Base-by-base conservation (phyloP, 2,113 vertebrate species). In the Seriola aureovittata region DNA sequence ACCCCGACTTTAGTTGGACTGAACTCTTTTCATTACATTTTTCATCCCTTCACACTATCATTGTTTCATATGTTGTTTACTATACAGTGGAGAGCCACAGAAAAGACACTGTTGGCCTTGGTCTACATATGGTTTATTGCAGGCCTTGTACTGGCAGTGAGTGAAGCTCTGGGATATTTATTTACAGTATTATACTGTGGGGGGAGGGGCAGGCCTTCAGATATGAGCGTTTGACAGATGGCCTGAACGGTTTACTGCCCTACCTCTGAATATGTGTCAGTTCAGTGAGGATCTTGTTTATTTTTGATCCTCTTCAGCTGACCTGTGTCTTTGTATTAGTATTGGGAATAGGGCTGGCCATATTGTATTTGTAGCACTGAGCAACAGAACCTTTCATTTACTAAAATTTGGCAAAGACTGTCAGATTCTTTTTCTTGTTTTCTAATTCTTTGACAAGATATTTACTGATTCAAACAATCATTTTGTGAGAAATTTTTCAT, bases 211-310 rank as follows among this genome's bases (percentile, higher is more conserved):
- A 58, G 23, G 36, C 34, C 58, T 67, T 79, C 59, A 76, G 29
- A 77, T 89, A 71, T 82, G 86, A 89, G 60, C 10, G 2, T 83
- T 76, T 73, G 85, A 93, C 93, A 94, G 92, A 93, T 93, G 93
- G 93, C 34, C 34, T 66, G 66, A 62, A 44, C 0, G 76, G 58
- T 87, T 89, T 88, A 86, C 80, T 75, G 71, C 54, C 57, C 86
- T 85, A 86, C 82, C 82, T 89, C 71, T 78, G 80, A 91, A 89
- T 88, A 75, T 89, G 85, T 91, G 86, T 87, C 90, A 88, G 42
- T 89, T 29, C 72, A 21, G 55, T 67, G 16, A 29, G 58, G 60
- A 68, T 81, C 58, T 64, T 86, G 23, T 84, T 81, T 87, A 59
- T 83, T 17, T 66, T 44, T 75, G 57, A 17, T 40, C 32, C n/a